These are phyloP conservation scores for Siderastrea siderea DNA, from an alignment of 92 coral and sea anemone genomes.

Conservation along the genomic window DNA sequence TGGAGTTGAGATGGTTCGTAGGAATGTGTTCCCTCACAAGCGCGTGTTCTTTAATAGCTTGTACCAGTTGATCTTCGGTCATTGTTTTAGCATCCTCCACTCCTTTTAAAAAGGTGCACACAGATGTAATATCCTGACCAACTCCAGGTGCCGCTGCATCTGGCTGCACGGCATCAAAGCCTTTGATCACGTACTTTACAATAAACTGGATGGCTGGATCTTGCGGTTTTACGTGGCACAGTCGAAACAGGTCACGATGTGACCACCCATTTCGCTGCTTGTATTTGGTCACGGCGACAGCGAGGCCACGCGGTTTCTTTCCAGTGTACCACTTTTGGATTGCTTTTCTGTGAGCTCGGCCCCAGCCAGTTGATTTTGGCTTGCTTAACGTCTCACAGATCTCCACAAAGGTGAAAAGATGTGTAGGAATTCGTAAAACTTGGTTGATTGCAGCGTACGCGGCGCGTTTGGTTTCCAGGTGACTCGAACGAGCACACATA, in stretches of 20 bases:
- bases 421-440: constrained; percentile 93
- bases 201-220: constrained; percentile 82
- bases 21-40: constrained; percentile 97
- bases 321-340: constrained; percentile 93
- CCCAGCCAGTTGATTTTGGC: constrained; percentile 90
- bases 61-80: constrained; percentile 68
- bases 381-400: constrained; percentile 79
- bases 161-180: constrained; percentile 70
- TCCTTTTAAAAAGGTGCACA: constrained; percentile 68
- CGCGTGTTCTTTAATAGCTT: constrained; percentile 66
- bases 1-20: constrained; percentile 74
- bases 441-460: constrained; percentile 80
- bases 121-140: constrained; percentile 69
- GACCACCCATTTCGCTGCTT: constrained; percentile 96
- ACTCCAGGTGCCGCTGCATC: constrained; percentile 79
- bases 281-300: constrained; percentile 90
- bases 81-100: constrained; percentile 84
- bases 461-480: constrained; percentile 81
- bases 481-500: constrained; percentile 81
- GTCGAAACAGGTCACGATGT: constrained; percentile 86
- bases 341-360: constrained; percentile 96
- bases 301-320: constrained; percentile 79
- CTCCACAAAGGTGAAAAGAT: constrained; percentile 88
- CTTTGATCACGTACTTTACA: constrained; percentile 76
- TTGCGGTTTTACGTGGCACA: constrained; percentile 89